Evolutionary conservation across 2,113 vertebrate species (phyloP), one percentile per base, ranked within the genome.

Genomic region (Alaudala cheleensis): DNA sequence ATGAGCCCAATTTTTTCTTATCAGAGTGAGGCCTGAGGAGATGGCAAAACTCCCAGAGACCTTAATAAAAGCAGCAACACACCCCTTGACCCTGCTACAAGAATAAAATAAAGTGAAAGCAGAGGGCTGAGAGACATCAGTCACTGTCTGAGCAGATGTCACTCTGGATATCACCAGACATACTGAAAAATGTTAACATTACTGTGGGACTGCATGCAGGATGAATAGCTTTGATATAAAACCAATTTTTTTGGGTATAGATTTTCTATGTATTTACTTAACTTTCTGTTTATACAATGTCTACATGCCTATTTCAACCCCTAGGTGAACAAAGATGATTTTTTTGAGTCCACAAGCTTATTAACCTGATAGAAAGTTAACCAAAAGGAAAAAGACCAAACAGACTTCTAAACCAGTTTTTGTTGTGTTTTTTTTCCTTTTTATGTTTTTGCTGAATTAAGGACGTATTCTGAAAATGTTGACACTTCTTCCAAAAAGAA

Each of bases 401-500:
- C 19, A 84, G 49, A n/a, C 24, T 80, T 85, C 19, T 20, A 85
- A 71, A 50, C 6, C 3, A 44, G 28, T 82, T 88, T 91, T 54
- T 76, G 15, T 86, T 84, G 11, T 42, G 1, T 11, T 77, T 56
- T 66, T 77, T 62, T 47, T 37, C 14, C 29, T 80, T 86, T 91
- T 49, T 44, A 44, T 82, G 8, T 66, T 89, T 97, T 91, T 93
- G 5, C 39, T 82, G 74, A 90, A 77, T 82, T 90, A 76, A 91
- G 89, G 31, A 33, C 2, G 1, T 64, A 53, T 90, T 85, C 57
- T 74, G 39, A 92, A 60, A 91, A 88, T 81, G 88, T 67, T 88
- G 91, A 88, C 80, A 91, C 60, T 84, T 90, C 51, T 79, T 91
- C 58, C 54, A 73, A 78, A 94, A 88, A 82, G 33, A 61, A 65